Percentiles rank a stretch among this genome's conserved stretches.
These are phyloP conservation scores for Spilarctia lutea DNA, from an alignment of 2,888 invertebrate species.

Conservation along the genomic window DNA sequence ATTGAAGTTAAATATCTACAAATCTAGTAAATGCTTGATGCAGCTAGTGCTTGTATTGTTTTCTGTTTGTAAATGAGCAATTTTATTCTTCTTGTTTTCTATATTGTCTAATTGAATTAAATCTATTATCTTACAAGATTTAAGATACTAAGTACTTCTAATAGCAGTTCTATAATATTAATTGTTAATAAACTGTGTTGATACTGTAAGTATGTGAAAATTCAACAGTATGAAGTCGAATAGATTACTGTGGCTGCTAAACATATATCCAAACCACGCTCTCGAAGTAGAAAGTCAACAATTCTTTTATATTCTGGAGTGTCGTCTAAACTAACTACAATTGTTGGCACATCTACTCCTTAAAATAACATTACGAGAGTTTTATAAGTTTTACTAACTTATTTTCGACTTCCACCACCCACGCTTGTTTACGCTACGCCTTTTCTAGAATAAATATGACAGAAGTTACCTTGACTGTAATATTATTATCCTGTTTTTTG, in stretches of 20 bases:
- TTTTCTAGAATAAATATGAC: constrained; percentile 16
- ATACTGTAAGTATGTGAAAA: constrained; percentile 77
- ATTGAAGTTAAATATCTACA: neutral
- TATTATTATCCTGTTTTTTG: neutral
- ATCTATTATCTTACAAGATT: neutral
- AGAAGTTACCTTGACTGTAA: constrained; percentile 7
- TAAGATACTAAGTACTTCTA: constrained; percentile 57
- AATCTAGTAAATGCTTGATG: neutral
- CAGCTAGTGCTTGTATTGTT: neutral
- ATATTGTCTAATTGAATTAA: neutral
- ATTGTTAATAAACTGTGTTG: constrained; percentile 73
- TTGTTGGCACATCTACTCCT: constrained; percentile 44
- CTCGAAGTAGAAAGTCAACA: constrained; percentile 81
- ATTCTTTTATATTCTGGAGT: constrained; percentile 70
- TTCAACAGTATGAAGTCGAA: constrained; percentile 70
- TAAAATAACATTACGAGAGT: constrained; percentile 43
- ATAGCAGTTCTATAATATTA: constrained; percentile 61
- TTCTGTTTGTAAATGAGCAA: neutral
- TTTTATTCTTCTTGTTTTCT: neutral
- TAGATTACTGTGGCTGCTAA: constrained; percentile 79
- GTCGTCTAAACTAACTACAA: constrained; percentile 57
- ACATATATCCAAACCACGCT: constrained; percentile 76
- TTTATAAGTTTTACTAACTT: constrained; percentile 31
- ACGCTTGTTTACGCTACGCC: constrained; percentile 14
- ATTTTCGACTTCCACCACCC: constrained; percentile 33